These are phyloP conservation scores for Acanthopagrus latus DNA, from an alignment of 2,797 vertebrate species.

Conservation along the genomic window DNA sequence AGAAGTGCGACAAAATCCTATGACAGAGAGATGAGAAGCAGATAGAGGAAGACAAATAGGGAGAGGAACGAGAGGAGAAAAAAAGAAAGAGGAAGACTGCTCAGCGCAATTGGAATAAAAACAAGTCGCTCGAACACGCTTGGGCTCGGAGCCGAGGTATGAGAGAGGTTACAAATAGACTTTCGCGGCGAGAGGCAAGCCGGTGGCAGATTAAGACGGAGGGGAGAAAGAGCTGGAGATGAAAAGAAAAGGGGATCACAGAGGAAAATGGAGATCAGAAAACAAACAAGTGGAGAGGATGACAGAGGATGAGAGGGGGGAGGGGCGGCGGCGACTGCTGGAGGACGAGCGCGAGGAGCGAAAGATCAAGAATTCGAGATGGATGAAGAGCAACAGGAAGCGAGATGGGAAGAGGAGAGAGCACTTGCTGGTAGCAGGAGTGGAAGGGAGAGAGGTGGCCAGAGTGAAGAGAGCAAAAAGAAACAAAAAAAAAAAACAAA, in stretches of 20 bases:
- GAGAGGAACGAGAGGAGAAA: not conserved
- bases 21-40: slow-evolving; percentile 43
- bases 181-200: slow-evolving; percentile 24
- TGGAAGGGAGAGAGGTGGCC: not conserved
- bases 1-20: slow-evolving; percentile 29
- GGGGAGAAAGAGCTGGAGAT: slow-evolving; percentile 14
- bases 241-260: slow-evolving; percentile 22
- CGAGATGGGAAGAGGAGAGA: slow-evolving; percentile 17
- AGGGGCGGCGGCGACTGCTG: slow-evolving; percentile 4
- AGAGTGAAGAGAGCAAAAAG: not conserved
- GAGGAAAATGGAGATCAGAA: slow-evolving; percentile 58
- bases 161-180: slow-evolving; percentile 38
- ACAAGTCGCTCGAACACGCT: slow-evolving; percentile 22
- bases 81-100: not conserved
- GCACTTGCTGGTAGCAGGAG: slow-evolving; percentile 29
- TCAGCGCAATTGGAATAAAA: slow-evolving; percentile 35
- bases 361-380: slow-evolving; percentile 21
- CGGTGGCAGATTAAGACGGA: slow-evolving; percentile 38
- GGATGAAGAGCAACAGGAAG: slow-evolving; percentile 48
- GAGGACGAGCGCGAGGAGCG: slow-evolving; percentile 16
- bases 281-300: slow-evolving; percentile 44
- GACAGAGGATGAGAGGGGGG: slow-evolving; percentile 34
- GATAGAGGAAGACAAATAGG: slow-evolving; percentile 46
- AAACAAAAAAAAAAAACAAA: slow-evolving; percentile 3
- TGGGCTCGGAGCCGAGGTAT: slow-evolving; percentile 14